Conservation (phyloP, 2,888 invertebrate genomes). For the Cephus spinipes region DNA sequence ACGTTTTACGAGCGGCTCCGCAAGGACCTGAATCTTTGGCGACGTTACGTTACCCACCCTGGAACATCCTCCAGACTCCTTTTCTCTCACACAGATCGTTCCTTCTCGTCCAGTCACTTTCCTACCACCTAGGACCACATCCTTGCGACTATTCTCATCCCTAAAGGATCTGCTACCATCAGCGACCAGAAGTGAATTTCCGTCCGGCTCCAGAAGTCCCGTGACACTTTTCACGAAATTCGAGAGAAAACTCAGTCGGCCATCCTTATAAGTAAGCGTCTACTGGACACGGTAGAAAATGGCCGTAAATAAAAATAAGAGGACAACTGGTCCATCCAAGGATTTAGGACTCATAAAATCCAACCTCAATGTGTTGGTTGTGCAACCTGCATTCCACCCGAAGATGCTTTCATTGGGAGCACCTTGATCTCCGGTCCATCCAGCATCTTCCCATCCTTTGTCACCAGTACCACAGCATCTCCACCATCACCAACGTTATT, state of each 20-base stretch:
- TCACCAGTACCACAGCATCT: constrained; percentile 20
- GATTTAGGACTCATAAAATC: constrained; percentile 47
- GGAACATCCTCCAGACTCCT: not conserved
- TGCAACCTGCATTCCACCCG: constrained; percentile 42
- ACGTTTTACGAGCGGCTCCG: not conserved
- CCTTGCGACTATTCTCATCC: not conserved
- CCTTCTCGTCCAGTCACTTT: not conserved
- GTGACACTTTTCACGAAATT: not conserved
- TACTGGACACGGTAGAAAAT: not conserved
- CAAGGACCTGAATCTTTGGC: not conserved
- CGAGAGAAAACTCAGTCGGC: not conserved
- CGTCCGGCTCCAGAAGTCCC: not conserved
- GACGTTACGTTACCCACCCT: not conserved
- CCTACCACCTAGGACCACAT: not conserved
- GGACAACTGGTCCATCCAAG: constrained; percentile 24
- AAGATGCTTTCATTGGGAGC: constrained; percentile 31
- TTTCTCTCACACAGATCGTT: not conserved
- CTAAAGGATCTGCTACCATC: not conserved
- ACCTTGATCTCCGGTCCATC: not conserved
- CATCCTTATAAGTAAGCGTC: not conserved
- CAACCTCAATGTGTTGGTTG: constrained; percentile 30
- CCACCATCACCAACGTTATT: constrained; percentile 15
- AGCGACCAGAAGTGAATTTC: not conserved
- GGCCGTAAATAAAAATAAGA: not conserved
- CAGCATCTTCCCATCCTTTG: not conserved